Evolutionary conservation across 2,797 vertebrate genomes (phyloP).

Genomic region (Sylvia borin): DNA sequence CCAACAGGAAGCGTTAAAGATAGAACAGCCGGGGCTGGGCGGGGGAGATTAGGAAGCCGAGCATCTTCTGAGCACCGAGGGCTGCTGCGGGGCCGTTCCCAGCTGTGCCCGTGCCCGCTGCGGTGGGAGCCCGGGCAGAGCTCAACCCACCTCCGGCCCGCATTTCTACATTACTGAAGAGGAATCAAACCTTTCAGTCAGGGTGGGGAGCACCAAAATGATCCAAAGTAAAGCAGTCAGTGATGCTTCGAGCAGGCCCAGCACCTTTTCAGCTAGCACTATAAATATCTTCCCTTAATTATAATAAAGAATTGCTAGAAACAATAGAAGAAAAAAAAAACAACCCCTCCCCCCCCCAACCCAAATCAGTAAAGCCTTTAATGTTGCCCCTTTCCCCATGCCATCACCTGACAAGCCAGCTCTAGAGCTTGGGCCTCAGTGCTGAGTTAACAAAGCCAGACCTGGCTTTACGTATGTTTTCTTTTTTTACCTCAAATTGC

Average conservation of each 20-base stretch:
- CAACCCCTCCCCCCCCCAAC: background rate
- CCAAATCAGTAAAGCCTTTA: background rate
- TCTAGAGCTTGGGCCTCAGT: accelerated
- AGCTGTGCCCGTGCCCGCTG: background rate
- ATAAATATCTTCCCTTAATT: no score
- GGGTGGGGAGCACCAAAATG: background rate
- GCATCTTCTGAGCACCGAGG: slow-evolving; percentile 20
- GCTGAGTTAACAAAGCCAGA: background rate
- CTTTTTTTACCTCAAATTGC: background rate
- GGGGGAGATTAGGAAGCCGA: slow-evolving; percentile 41
- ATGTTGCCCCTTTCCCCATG: accelerated
- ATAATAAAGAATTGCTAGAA: background rate
- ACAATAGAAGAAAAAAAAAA: accelerated
- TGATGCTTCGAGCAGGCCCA: accelerated
- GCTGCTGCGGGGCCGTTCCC: background rate
- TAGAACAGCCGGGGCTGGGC: slow-evolving; percentile 56
- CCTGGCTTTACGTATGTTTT: accelerated
- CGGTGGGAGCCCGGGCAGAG: background rate
- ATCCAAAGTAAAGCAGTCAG: accelerated
- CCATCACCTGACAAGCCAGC: accelerated
- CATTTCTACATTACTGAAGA: accelerated
- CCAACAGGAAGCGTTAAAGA: slow-evolving; percentile 69
- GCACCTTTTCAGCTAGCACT: background rate
- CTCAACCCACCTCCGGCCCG: background rate
- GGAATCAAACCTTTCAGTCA: background rate